Conservation (phyloP, 2,113 vertebrate genomes). For the Pelusios castaneus region DNA sequence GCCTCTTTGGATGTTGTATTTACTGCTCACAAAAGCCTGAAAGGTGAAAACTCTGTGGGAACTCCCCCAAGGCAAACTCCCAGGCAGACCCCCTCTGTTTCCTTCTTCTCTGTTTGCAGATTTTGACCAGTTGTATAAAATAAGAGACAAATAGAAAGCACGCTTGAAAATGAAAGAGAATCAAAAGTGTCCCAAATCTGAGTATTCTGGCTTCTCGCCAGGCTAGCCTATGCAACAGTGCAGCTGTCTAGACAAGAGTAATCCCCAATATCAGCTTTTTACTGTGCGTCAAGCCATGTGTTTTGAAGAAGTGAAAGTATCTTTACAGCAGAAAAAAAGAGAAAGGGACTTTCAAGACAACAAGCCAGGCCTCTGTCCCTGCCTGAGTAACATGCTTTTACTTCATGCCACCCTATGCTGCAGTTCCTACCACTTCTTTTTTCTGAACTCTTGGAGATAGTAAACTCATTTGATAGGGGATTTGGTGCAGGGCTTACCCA, state of each 20-base stretch:
- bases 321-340: conserved; percentile 4
- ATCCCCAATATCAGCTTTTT: accelerated
- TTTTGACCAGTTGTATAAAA: neutral
- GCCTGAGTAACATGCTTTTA: neutral
- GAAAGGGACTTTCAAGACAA: neutral
- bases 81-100: too few relatives aligned
- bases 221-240: neutral
- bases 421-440: neutral
- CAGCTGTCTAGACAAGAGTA: neutral
- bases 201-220: neutral
- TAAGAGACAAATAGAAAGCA: neutral
- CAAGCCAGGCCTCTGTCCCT: neutral
- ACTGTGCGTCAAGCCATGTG: neutral
- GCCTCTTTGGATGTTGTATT: too few relatives aligned
- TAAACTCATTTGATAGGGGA: neutral
- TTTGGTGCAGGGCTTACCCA: accelerated
- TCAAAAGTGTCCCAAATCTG: neutral
- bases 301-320: neutral
- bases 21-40: too few relatives aligned
- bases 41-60: too few relatives aligned
- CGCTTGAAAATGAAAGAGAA: neutral
- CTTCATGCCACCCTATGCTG: neutral
- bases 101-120: neutral
- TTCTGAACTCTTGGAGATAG: neutral
- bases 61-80: too few relatives aligned